A percentile compares a stretch with the other conserved stretches of the same genome.
phyloP scores from a whole-genome alignment of 2,888 invertebrate genomes.

The Lithophane socia region DNA sequence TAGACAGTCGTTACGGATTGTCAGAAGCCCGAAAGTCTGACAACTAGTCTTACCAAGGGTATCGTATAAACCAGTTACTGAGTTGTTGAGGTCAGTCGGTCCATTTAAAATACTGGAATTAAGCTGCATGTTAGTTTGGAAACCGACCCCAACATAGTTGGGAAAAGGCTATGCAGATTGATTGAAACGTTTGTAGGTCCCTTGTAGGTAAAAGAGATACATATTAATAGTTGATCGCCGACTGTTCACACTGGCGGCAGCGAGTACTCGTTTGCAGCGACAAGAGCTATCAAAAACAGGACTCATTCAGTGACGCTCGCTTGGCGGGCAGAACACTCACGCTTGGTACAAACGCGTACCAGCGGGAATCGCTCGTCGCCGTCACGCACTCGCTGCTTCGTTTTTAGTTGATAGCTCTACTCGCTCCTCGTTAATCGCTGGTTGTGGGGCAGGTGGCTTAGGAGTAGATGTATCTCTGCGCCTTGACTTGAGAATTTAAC shows the following conservation, averaged over 20 bases:
- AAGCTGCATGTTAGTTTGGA: too few relatives aligned
- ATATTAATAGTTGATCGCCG: not conserved
- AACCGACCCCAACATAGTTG: too few relatives aligned
- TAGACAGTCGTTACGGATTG: too few relatives aligned
- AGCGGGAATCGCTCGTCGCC: not conserved
- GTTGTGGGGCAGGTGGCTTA: not conserved
- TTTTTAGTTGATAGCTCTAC: not conserved
- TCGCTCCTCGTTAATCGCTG: not conserved
- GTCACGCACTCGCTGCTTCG: not conserved
- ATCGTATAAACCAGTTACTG: too few relatives aligned
- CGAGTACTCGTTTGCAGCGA: not conserved
- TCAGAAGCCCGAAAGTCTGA: too few relatives aligned
- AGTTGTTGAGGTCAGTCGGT: too few relatives aligned
- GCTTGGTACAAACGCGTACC: not conserved
- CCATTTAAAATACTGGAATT: too few relatives aligned
- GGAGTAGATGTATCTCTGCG: not conserved
- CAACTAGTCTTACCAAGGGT: too few relatives aligned
- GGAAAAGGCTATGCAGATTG: too few relatives aligned
- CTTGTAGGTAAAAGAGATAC: not conserved
- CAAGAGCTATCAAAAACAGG: too few relatives aligned
- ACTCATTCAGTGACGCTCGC: not conserved
- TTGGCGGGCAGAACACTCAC: not conserved
- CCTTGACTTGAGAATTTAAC: constrained; percentile 30
- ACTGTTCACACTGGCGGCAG: too few relatives aligned
- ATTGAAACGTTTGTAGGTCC: not conserved